These are phyloP conservation scores for Drosophila prolongata DNA, from an alignment of 2,888 invertebrate genomes.

Conservation along the genomic window DNA sequence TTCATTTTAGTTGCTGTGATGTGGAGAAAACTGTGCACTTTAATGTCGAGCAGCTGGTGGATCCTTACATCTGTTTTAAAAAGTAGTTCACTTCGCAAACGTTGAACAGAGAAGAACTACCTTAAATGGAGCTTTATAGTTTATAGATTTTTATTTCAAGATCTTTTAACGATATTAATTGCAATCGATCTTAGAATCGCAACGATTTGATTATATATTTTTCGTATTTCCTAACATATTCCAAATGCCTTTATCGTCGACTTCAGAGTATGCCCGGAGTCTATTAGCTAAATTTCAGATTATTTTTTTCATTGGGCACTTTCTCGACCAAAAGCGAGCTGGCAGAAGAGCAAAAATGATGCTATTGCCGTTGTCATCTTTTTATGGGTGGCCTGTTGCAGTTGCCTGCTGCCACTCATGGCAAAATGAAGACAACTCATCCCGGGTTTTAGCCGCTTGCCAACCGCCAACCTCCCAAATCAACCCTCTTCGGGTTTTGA, in stretches of 20 bases:
- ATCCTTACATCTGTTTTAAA: too few species aligned
- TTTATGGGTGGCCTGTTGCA: conserved; percentile 29
- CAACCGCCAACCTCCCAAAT: conserved; percentile 1
- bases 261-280: conserved; percentile 2
- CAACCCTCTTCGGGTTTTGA: background rate
- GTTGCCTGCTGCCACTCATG: conserved; percentile 37
- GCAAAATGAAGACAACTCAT: conserved; percentile 38
- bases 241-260: background rate
- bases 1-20: too few species aligned
- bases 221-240: background rate
- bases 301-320: conserved; percentile 9
- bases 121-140: too few species aligned
- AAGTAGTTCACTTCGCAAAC: too few species aligned
- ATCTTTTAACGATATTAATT: too few species aligned
- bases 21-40: too few species aligned
- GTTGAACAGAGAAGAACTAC: too few species aligned
- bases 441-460: conserved; percentile 1
- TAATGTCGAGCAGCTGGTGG: too few species aligned
- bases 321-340: conserved; percentile 1
- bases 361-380: conserved; percentile 24
- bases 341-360: conserved; percentile 2
- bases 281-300: conserved; percentile 7
- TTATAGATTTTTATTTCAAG: too few species aligned
- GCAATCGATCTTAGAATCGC: background rate
- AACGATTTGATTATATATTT: too few species aligned